phyloP scores from a whole-genome alignment of 2,113 vertebrate genomes.

The Scomber scombrus region DNA sequence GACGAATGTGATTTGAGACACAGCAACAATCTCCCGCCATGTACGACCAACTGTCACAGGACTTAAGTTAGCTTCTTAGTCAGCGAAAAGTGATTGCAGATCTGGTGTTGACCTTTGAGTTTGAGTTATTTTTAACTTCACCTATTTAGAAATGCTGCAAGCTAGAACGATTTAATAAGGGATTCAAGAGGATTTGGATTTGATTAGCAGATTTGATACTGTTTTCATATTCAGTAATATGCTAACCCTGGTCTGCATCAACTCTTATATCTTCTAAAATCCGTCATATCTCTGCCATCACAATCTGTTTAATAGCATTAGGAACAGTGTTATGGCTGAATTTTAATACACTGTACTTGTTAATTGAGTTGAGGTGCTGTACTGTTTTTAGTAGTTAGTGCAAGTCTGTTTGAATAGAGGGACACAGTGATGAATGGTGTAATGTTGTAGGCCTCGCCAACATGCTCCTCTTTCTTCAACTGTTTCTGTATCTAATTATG shows the following conservation, averaged over 20 bases:
- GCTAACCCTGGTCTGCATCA: not conserved
- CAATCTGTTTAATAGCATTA: not conserved
- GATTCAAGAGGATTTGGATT: no score
- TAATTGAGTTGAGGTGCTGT: constrained; percentile 11
- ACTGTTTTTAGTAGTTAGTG: constrained; percentile 20
- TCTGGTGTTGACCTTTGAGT: no score
- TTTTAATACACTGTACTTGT: constrained; percentile 23
- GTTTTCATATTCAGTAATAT: no score
- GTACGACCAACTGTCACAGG: no score
- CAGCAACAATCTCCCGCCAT: no score
- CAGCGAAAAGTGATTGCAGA: no score
- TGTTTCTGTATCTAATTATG: constrained; percentile 57
- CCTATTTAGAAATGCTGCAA: no score
- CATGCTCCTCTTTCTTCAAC: constrained; percentile 15
- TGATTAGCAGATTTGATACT: no score
- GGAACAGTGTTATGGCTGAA: constrained; percentile 9
- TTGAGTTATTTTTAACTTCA: no score
- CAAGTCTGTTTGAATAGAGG: constrained; percentile 26
- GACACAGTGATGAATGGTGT: constrained; percentile 37
- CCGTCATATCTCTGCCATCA: not conserved
- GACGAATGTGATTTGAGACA: no score
- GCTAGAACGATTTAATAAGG: no score
- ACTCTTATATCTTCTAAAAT: not conserved
- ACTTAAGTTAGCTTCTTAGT: no score
- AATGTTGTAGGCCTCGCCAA: not conserved